Base-by-base conservation (phyloP, 2,113 vertebrate genomes). In the Rhea americana region DNA sequence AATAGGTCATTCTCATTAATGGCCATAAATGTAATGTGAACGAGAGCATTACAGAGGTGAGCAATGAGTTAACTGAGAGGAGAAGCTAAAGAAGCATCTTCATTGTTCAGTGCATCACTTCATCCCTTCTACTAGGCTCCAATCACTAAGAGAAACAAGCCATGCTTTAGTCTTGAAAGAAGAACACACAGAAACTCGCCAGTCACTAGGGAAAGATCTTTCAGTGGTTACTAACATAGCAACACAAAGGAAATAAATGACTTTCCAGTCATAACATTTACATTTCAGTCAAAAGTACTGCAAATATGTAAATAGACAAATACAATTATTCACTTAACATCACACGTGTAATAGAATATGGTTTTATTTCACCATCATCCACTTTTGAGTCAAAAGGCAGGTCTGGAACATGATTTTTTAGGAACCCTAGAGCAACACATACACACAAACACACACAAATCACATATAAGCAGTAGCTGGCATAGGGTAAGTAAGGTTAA, bases 401-500 rank as follows among this genome's bases (percentile, higher is more conserved):
- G 24, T 80, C 63, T 91, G 88, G 83, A 89, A 88, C 58, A 76
- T 58, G 84, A 45, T 62, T 85, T 87, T 88, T 88, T 59, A 70
- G 35, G 83, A 93, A 58, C 59, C 72, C 74, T 71, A 87, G 22
- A 73, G 74, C 81, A 86, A 85, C 79, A 91, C 87, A 91, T 74
- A 91, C 92, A 96, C 84, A 85, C 76, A 88, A 94, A 95, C 87
- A 86, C 72, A 84, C 67, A 92, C 83, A 78, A 86, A 73, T 88
- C 94, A 93, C 90, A 82, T 85, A n/a, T 65, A 89, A 79, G 90
- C 91, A 95, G 86, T 73, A 93, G 95, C 78, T 91, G 85, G 90
- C 71, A 50, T 61, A 90, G 92, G 91, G 67, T 96, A 90, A 95
- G 88, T 80, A 79, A 86, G 91, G 84, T 97, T 94, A 97, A 87